These are phyloP conservation scores for Rallus limicola DNA, from an alignment of 2,113 vertebrate genomes.

Conservation along the genomic window DNA sequence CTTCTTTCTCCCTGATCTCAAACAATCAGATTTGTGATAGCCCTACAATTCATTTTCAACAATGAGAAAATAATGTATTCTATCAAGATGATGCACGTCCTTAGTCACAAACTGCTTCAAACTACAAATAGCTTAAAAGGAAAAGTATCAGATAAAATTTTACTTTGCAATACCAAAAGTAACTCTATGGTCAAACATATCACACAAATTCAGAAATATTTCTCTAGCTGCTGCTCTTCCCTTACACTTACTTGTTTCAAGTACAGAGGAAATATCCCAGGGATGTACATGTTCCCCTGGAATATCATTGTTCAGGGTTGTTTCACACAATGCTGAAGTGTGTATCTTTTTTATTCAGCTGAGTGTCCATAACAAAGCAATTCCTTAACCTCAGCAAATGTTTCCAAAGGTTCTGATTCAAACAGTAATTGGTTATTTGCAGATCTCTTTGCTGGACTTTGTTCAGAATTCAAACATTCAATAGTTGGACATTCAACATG, in stretches of 20 bases:
- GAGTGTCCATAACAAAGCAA: not conserved
- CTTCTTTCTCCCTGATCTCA: not conserved
- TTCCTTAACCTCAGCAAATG: not conserved
- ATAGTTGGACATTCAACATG: rapidly evolving
- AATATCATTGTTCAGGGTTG: not conserved
- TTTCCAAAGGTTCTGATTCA: not conserved
- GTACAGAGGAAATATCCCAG: not conserved
- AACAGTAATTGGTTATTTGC: not conserved
- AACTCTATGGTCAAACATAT: not conserved
- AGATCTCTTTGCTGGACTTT: not conserved
- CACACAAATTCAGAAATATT: not conserved
- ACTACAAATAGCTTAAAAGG: not conserved
- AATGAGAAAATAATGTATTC: conserved; percentile 13
- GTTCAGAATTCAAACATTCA: not conserved
- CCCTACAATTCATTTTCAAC: conserved; percentile 13
- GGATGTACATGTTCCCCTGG: not conserved
- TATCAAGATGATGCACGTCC: not conserved
- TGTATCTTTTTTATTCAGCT: not conserved
- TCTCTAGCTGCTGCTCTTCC: not conserved
- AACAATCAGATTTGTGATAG: conserved; percentile 13
- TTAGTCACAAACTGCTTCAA: not conserved
- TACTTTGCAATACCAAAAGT: not conserved
- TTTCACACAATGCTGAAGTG: too few relatives aligned
- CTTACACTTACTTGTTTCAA: not conserved
- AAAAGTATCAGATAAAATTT: not conserved